phyloP scores from a whole-genome alignment of 2,888 invertebrate species.

The Apomyelois bistriatella region DNA sequence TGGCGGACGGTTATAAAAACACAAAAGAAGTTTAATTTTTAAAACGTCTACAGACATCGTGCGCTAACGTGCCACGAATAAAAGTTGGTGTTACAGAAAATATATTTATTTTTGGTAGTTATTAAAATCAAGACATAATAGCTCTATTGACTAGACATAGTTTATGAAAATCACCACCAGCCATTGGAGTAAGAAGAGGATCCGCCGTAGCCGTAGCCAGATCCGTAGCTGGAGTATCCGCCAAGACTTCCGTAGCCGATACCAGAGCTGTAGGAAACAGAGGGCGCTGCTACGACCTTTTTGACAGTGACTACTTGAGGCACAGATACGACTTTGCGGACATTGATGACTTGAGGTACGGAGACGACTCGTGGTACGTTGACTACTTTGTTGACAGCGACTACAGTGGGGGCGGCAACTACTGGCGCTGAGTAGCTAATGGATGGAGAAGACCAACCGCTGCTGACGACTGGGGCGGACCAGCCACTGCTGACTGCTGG shows the following conservation, averaged over 20 bases:
- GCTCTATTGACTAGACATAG: constrained; percentile 18
- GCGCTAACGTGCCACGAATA: too few relatives aligned
- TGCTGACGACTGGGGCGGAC: background rate
- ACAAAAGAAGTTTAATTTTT: too few relatives aligned
- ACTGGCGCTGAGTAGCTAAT: constrained; percentile 18
- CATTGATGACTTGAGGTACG: constrained; percentile 41
- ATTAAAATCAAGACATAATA: constrained; percentile 13
- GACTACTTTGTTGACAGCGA: constrained; percentile 45
- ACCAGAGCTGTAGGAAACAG: constrained; percentile 31
- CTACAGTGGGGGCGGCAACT: constrained; percentile 28
- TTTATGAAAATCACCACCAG: constrained; percentile 26
- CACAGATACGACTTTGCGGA: constrained; percentile 46
- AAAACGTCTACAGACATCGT: too few relatives aligned
- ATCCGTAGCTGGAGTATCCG: constrained; percentile 19
- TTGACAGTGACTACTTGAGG: constrained; percentile 54
- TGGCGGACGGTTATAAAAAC: too few relatives aligned
- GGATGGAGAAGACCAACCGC: constrained; percentile 15
- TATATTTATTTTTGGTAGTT: constrained; percentile 8
- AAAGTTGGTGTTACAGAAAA: background rate
- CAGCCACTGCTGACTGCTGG: constrained; percentile 19
- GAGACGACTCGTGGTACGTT: constrained; percentile 37
- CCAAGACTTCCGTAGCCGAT: constrained; percentile 25
- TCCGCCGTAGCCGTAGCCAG: constrained; percentile 18
- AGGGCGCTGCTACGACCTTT: constrained; percentile 42
- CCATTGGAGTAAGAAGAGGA: constrained; percentile 20